phyloP scores from a whole-genome alignment of 2,113 vertebrate species.

The Elephas maximus region DNA sequence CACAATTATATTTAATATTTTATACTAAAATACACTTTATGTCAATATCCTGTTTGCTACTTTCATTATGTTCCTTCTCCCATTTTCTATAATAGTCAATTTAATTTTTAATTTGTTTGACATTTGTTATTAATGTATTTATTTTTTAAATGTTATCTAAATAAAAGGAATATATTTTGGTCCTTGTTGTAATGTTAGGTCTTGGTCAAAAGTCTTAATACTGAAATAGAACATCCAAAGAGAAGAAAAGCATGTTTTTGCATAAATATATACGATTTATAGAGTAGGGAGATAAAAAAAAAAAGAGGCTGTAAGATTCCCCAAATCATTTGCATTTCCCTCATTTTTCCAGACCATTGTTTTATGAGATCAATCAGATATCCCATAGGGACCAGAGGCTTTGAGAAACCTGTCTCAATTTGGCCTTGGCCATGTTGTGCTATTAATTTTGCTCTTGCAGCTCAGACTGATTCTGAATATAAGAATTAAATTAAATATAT shows the following conservation, averaged over 20 bases:
- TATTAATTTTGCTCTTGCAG: background rate
- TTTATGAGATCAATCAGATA: background rate
- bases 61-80: background rate
- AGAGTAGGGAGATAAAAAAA: background rate
- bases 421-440: background rate
- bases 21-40: constrained; percentile 43
- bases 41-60: background rate
- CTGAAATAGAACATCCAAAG: background rate
- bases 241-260: background rate
- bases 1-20: background rate
- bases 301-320: background rate
- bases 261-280: background rate
- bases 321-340: background rate
- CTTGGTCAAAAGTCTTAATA: background rate
- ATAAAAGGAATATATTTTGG: background rate
- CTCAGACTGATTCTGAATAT: background rate
- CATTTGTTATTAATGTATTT: background rate
- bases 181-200: background rate
- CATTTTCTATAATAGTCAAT: background rate
- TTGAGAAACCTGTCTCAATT: background rate
- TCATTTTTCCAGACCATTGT: background rate
- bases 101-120: background rate
- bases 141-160: background rate
- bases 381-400: accelerated
- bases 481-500: background rate